phyloP scores from a whole-genome alignment of 2,113 vertebrate genomes.

The Polypterus bichir region DNA sequence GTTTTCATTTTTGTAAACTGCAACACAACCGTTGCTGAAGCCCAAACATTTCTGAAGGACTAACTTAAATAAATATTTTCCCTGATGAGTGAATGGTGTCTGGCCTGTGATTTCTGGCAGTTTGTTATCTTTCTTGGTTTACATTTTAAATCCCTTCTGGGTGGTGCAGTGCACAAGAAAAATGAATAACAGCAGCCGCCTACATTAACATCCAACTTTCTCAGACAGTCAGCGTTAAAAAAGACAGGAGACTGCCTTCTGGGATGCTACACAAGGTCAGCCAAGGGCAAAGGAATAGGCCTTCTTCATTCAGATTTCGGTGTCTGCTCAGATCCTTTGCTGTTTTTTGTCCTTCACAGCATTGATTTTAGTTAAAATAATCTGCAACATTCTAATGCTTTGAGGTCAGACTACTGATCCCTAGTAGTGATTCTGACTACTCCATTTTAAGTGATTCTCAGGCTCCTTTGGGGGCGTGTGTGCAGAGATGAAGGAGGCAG shows the following conservation, averaged over 20 bases:
- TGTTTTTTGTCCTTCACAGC: conserved; percentile 42
- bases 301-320: not conserved
- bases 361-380: conserved; percentile 61
- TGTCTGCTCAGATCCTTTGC: not conserved
- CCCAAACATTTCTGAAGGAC: no score
- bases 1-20: no score
- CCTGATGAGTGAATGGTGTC: no score
- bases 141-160: no score
- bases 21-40: no score
- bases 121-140: not conserved
- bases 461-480: conserved; percentile 10
- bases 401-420: conserved; percentile 45
- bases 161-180: not conserved
- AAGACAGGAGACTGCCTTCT: conserved; percentile 9
- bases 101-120: no score
- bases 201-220: not conserved
- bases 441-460: conserved; percentile 7
- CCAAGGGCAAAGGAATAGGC: conserved; percentile 18
- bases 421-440: conserved; percentile 24
- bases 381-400: conserved; percentile 37
- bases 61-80: no score
- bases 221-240: not conserved
- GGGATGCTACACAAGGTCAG: conserved; percentile 16
- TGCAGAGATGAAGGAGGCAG: conserved; percentile 4
- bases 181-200: not conserved